These are phyloP conservation scores for Lycocorax pyrrhopterus DNA, from an alignment of 2,113 vertebrate genomes.

Conservation along the genomic window DNA sequence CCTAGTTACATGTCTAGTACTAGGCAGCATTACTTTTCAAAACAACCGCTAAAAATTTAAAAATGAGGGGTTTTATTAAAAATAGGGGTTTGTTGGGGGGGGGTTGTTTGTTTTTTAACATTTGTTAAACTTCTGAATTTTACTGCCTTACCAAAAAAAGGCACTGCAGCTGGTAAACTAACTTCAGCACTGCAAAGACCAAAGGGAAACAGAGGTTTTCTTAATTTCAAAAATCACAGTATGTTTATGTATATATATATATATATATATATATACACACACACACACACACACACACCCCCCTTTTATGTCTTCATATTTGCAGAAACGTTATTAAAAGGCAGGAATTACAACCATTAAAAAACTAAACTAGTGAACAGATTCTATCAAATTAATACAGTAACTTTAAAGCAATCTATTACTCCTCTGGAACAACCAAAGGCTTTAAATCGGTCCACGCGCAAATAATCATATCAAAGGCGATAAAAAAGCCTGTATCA, in stretches of 20 bases:
- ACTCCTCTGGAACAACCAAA: background rate
- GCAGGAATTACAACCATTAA: background rate
- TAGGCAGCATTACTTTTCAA: background rate
- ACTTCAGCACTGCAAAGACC: background rate
- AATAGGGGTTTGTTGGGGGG: background rate
- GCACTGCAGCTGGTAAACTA: background rate
- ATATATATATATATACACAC: background rate
- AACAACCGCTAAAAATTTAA: background rate
- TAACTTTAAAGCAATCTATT: background rate
- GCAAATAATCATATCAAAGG: background rate
- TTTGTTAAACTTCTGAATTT: background rate
- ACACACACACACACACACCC: fast-evolving
- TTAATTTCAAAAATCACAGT: background rate
- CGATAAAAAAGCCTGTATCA: background rate
- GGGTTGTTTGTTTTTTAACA: background rate
- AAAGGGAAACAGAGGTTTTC: background rate
- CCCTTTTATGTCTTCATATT: background rate
- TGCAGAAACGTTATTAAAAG: background rate
- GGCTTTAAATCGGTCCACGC: background rate
- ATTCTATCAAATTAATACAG: background rate
- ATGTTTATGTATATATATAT: background rate
- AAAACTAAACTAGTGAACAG: background rate
- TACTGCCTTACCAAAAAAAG: background rate
- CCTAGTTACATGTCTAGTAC: background rate
- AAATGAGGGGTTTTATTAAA: background rate